Evolutionary conservation across 2,113 vertebrate genomes (phyloP), one percentile per base, ranked within the genome.

Genomic region (Corythaeola cristata): DNA sequence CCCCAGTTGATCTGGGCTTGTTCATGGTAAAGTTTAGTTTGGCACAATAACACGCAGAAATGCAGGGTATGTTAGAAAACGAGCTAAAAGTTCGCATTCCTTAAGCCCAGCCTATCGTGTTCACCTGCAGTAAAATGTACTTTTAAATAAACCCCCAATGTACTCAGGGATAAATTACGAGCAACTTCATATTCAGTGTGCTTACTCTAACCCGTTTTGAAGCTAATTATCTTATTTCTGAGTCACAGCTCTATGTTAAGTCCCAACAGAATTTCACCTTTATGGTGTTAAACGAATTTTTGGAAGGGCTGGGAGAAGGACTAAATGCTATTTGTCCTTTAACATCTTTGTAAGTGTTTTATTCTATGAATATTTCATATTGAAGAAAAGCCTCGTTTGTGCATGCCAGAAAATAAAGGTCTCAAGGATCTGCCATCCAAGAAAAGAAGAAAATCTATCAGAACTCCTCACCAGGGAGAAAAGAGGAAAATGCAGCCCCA

Each of bases 361-460:
- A 78, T 28, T 66, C 76, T 52, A 74, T 75, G 63, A 89, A 89
- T 95, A 92, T 89, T 92, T 91, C 85, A 91, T 76, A 27, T 1
- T 16, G 69, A 85, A 91, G 49, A 74, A 96, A 92, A 95, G n/a
- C 39, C 77, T 86, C 55, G n/a, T 73, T 89, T 88, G 60, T 83
- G 52, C 21, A 27, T 53, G 72, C 37, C 71, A 92, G 79, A 73
- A 90, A 91, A 83, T n/a, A 83, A 80, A 75, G 63, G 44, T 68
- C 66, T 86, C 56, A 45, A 64, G 66, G 81, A 89, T 60, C 58
- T 88, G 59, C 50, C 78, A 83, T 71, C 23, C 56, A 85, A 67
- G 63, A 45, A 76, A 85, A 74, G 33, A 77, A 68, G 67, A 71
- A 92, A 82, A 76, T 72, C 47, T 17, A 50, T 59, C 74, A 69